Percentiles rank a stretch among this genome's conserved stretches.
Conservation (phyloP, 1,140 invertebrate genomes). For the Aphaenogaster ashmeadi region DNA sequence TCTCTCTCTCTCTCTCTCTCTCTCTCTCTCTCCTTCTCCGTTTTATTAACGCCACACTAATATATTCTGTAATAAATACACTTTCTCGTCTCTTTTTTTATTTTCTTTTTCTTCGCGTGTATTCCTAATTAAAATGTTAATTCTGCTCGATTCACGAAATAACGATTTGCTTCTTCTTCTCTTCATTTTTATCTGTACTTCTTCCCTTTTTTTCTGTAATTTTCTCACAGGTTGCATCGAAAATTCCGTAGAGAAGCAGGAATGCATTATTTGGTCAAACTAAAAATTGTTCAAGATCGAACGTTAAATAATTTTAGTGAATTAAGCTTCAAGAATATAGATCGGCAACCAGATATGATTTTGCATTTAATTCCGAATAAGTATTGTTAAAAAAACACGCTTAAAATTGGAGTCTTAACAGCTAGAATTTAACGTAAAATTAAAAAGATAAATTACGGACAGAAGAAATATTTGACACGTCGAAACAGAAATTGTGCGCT, state of each 20-base stretch:
- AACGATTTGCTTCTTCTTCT: not conserved
- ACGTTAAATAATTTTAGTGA: conserved; percentile 10
- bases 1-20: not conserved
- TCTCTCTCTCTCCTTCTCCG: conserved; percentile 19
- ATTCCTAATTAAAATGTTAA: conserved; percentile 33
- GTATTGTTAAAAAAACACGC: conserved; percentile 16
- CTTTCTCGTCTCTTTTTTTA: conserved; percentile 37
- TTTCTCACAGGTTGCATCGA: not conserved
- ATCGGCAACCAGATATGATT: not conserved
- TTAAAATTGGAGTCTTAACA: not conserved
- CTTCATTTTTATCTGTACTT: not conserved
- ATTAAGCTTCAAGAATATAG: conserved; percentile 4
- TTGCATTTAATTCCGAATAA: not conserved
- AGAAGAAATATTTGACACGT: conserved; percentile 7
- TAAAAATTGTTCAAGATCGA: conserved; percentile 3
- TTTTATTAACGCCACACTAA: conserved; percentile 57
- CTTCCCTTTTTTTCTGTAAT: not conserved
- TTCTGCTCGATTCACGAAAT: conserved; percentile 36
- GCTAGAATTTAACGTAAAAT: conserved; percentile 36
- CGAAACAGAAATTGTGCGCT: not conserved
- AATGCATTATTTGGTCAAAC: conserved; percentile 35
- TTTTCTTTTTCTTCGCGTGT: conserved; percentile 47
- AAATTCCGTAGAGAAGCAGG: conserved; percentile 26
- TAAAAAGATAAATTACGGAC: conserved; percentile 13
- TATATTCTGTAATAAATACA: conserved; percentile 72